Percentiles rank a stretch among this genome's conserved stretches.
These are phyloP conservation scores for Drymonia ruficornis DNA, from an alignment of 2,888 invertebrate genomes.

Conservation along the genomic window DNA sequence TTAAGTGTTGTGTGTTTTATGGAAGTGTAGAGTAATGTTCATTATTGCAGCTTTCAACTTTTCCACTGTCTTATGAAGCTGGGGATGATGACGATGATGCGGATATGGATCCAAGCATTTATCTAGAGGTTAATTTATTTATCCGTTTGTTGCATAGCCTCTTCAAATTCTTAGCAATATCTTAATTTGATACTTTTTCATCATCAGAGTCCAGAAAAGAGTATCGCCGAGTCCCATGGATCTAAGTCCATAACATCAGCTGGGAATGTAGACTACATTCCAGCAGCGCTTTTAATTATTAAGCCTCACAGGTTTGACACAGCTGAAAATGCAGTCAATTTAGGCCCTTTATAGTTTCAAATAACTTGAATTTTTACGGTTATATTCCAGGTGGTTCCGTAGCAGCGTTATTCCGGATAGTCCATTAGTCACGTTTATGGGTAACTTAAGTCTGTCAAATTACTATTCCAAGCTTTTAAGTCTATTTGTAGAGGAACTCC, in stretches of 20 bases:
- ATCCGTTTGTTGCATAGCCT: background rate
- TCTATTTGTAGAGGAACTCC: too few relatives aligned
- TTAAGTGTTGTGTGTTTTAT: too few relatives aligned
- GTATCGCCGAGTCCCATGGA: conserved; percentile 69
- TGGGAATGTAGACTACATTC: conserved; percentile 56
- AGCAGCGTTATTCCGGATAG: conserved; percentile 75
- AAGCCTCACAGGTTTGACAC: conserved; percentile 64
- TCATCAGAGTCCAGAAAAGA: conserved; percentile 68
- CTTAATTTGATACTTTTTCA: background rate
- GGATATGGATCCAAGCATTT: conserved; percentile 40
- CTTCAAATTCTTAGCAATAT: background rate
- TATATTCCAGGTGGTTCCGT: conserved; percentile 70
- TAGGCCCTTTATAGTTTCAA: background rate
- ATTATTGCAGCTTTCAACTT: conserved; percentile 41
- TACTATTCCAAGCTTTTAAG: too few relatives aligned
- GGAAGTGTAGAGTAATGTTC: background rate
- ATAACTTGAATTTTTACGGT: background rate
- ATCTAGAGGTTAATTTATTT: conserved; percentile 49
- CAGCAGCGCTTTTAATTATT: conserved; percentile 58
- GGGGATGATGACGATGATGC: conserved; percentile 60
- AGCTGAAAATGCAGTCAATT: background rate
- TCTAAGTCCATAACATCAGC: conserved; percentile 70
- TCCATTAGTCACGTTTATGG: conserved; percentile 66
- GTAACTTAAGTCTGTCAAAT: conserved; percentile 40
- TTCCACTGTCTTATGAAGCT: conserved; percentile 61